A percentile compares a stretch with the other conserved stretches of the same genome.
phyloP scores from a whole-genome alignment of 2,888 invertebrate species.

The Agrilus mali region DNA sequence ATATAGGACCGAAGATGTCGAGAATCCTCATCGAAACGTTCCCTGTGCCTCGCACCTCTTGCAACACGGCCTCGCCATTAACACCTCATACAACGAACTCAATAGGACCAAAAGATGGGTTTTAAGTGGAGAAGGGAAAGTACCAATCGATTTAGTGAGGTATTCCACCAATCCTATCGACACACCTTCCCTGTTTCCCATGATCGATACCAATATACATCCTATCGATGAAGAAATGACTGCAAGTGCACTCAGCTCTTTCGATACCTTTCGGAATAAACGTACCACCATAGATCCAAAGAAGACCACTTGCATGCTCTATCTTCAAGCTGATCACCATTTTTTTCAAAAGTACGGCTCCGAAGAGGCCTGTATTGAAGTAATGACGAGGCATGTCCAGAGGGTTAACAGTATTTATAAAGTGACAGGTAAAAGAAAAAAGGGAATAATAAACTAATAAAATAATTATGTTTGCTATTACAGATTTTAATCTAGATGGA shows the following conservation, averaged over 20 bases:
- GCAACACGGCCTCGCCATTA: conserved; percentile 27
- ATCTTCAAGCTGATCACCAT: conserved; percentile 92
- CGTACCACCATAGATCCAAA: conserved; percentile 66
- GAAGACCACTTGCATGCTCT: conserved; percentile 89
- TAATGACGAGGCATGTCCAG: conserved; percentile 89
- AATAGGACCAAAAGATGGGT: conserved; percentile 50
- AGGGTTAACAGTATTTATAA: conserved; percentile 82
- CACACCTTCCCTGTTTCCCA: conserved; percentile 24
- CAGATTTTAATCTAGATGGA: conserved; percentile 90
- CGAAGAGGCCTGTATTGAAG: conserved; percentile 89
- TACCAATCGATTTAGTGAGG: conserved; percentile 34
- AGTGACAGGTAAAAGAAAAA: conserved; percentile 52
- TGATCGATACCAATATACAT: conserved; percentile 25
- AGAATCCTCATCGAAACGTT: conserved; percentile 31
- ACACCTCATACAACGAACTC: conserved; percentile 23
- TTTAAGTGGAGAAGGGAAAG: conserved; percentile 45
- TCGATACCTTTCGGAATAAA: conserved; percentile 46
- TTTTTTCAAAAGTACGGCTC: conserved; percentile 91
- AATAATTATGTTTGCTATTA: conserved; percentile 24
- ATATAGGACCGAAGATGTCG: conserved; percentile 70
- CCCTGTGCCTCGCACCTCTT: conserved; percentile 28
- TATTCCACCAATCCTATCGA: conserved; percentile 40
- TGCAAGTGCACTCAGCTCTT: conserved; percentile 24
- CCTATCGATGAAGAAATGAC: conserved; percentile 29
- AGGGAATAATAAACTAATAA: too few species aligned